phyloP scores from a whole-genome alignment of 1,140 invertebrate genomes.

The Atopsyche davidsoni region DNA sequence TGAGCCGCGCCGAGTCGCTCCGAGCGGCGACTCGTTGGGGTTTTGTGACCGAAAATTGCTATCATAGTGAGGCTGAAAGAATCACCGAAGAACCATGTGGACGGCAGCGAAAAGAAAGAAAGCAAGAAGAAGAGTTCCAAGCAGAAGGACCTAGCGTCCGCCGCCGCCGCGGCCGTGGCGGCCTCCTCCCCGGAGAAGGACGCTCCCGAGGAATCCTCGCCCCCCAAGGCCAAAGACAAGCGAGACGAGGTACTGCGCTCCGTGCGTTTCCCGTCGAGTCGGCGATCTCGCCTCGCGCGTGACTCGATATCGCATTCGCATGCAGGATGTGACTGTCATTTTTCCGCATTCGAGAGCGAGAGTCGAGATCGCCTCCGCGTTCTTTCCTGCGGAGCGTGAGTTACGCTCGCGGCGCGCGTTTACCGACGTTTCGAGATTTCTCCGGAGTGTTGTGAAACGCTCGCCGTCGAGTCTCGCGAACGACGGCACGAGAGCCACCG shows the following conservation, averaged over 20 bases:
- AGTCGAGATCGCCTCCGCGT: background rate
- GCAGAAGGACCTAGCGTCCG: constrained; percentile 40
- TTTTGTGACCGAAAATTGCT: constrained; percentile 33
- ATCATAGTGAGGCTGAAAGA: constrained; percentile 52
- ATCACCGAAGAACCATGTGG: constrained; percentile 48
- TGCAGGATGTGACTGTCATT: background rate
- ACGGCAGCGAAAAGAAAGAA: constrained; percentile 48
- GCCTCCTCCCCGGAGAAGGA: constrained; percentile 31
- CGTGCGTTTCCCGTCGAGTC: background rate
- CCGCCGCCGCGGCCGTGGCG: constrained; percentile 36
- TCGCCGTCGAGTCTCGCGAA: background rate
- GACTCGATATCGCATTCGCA: background rate
- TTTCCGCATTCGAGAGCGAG: background rate
- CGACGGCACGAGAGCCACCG: background rate
- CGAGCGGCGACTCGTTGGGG: constrained; percentile 7
- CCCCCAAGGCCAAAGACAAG: constrained; percentile 21
- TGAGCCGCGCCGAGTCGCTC: background rate
- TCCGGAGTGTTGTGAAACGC: background rate
- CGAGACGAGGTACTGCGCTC: constrained; percentile 23
- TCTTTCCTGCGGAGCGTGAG: background rate
- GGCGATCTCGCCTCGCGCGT: background rate
- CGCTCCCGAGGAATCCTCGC: constrained; percentile 18
- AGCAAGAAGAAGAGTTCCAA: constrained; percentile 48
- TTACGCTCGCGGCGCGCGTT: background rate
- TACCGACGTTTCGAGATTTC: background rate